phyloP scores from a whole-genome alignment of 2,888 invertebrate species.

The Sesamia inferens region DNA sequence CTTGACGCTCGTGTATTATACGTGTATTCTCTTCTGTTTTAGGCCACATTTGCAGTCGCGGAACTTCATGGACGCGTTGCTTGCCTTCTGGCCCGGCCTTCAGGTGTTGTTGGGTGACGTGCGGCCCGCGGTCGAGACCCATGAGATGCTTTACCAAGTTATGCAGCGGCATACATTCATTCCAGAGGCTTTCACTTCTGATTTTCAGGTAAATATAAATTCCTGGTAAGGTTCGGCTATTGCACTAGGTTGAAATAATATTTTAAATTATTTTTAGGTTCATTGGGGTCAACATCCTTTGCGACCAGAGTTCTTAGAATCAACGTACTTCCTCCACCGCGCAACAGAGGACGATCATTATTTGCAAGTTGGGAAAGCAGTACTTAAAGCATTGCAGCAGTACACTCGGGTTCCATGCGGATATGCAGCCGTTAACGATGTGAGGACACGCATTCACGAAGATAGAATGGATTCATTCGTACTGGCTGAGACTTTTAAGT shows the following conservation, averaged over 20 bases:
- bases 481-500: slow-evolving; percentile 99
- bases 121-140: slow-evolving; percentile 99
- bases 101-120: slow-evolving; percentile 97
- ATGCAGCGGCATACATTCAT: slow-evolving; percentile 99
- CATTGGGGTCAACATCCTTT: slow-evolving; percentile 99
- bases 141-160: slow-evolving; percentile 99
- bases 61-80: slow-evolving; percentile 98
- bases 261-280: slow-evolving; percentile 88
- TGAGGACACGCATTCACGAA: slow-evolving; percentile 96
- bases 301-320: slow-evolving; percentile 99
- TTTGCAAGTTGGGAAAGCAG: slow-evolving; percentile 96
- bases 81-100: slow-evolving; percentile 99
- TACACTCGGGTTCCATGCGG: slow-evolving; percentile 98
- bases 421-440: slow-evolving; percentile 99
- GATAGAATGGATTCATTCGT: slow-evolving; percentile 99
- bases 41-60: slow-evolving; percentile 97
- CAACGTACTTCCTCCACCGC: slow-evolving; percentile 98
- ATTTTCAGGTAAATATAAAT: slow-evolving; percentile 93
- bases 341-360: slow-evolving; percentile 99
- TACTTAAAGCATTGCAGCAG: slow-evolving; percentile 96
- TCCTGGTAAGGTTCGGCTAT: background rate
- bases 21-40: slow-evolving; percentile 9
- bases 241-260: slow-evolving; percentile 7
- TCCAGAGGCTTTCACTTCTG: slow-evolving; percentile 99
- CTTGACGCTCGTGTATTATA: too few relatives aligned